These are phyloP conservation scores for Hylaeus anthracinus DNA, from an alignment of 1,140 invertebrate species.

Conservation along the genomic window DNA sequence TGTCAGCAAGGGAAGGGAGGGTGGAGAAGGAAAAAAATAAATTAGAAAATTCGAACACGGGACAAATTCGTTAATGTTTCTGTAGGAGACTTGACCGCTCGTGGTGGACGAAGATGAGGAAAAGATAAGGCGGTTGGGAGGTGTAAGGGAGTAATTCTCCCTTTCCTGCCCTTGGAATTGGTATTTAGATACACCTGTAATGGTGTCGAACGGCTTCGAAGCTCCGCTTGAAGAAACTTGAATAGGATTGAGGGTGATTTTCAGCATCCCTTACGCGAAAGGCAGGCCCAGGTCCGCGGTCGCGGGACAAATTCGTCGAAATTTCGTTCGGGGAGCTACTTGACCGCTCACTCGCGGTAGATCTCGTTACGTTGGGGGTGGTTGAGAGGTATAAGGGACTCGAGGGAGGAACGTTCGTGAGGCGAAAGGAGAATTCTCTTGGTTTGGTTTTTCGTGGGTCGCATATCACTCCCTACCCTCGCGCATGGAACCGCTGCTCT, in stretches of 20 bases:
- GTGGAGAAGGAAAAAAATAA: slow-evolving; percentile 55
- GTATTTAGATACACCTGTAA: too few species aligned
- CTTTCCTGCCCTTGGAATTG: too few species aligned
- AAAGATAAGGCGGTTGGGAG: too few species aligned
- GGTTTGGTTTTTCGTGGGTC: slow-evolving; percentile 76
- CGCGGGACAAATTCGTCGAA: slow-evolving; percentile 70
- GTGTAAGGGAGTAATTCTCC: too few species aligned
- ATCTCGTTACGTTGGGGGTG: slow-evolving; percentile 58
- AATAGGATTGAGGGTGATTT: too few species aligned
- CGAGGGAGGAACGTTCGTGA: slow-evolving; percentile 14
- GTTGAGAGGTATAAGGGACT: slow-evolving; percentile 34
- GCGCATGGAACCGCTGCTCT: slow-evolving; percentile 29
- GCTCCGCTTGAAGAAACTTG: too few species aligned
- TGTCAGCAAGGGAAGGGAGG: neutral
- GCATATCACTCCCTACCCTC: slow-evolving; percentile 66
- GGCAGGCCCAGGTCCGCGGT: slow-evolving; percentile 35
- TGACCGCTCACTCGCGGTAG: slow-evolving; percentile 48
- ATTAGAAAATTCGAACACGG: slow-evolving; percentile 51
- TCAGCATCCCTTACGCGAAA: too few species aligned
- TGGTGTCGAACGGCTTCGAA: too few species aligned
- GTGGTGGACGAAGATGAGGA: too few species aligned
- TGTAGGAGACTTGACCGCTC: too few species aligned
- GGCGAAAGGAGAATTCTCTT: slow-evolving; percentile 65
- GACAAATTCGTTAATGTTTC: too few species aligned
- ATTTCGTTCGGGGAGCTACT: slow-evolving; percentile 58